Conservation (phyloP, 2,888 invertebrate species). For the Hypsopygia costalis region DNA sequence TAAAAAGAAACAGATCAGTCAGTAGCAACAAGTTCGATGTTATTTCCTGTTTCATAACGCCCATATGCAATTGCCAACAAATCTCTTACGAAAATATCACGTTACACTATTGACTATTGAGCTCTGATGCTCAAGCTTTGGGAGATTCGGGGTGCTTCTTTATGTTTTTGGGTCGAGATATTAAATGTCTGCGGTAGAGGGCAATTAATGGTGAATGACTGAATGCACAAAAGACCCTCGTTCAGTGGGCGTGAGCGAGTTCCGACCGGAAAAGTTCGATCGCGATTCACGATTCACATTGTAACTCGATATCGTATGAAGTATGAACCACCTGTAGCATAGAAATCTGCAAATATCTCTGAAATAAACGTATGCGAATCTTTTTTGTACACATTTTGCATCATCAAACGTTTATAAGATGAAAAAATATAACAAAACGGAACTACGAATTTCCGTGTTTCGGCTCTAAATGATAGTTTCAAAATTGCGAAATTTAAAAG, state of each 20-base stretch:
- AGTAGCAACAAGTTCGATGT: constrained; percentile 63
- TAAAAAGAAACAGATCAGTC: constrained; percentile 41
- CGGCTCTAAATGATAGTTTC: too few relatives aligned
- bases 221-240: constrained; percentile 44
- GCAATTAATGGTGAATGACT: constrained; percentile 68
- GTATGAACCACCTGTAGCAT: constrained; percentile 57
- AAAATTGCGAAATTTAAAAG: too few relatives aligned
- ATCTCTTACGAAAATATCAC: constrained; percentile 71
- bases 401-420: constrained; percentile 25
- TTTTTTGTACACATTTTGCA: too few relatives aligned
- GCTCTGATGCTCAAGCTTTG: constrained; percentile 56
- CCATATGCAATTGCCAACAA: constrained; percentile 68
- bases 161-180: constrained; percentile 60
- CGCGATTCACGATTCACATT: constrained; percentile 52
- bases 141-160: constrained; percentile 57
- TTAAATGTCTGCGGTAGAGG: constrained; percentile 70
- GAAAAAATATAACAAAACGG: too few relatives aligned
- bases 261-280: constrained; percentile 77
- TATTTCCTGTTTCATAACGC: constrained; percentile 69
- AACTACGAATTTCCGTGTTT: too few relatives aligned
- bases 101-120: constrained; percentile 55
- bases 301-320: constrained; percentile 52
- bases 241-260: constrained; percentile 60
- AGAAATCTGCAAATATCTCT: constrained; percentile 12
- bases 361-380: too few relatives aligned